Evolutionary conservation across 1,140 invertebrate species (phyloP).

Genomic region (Temnothorax nylanderi): DNA sequence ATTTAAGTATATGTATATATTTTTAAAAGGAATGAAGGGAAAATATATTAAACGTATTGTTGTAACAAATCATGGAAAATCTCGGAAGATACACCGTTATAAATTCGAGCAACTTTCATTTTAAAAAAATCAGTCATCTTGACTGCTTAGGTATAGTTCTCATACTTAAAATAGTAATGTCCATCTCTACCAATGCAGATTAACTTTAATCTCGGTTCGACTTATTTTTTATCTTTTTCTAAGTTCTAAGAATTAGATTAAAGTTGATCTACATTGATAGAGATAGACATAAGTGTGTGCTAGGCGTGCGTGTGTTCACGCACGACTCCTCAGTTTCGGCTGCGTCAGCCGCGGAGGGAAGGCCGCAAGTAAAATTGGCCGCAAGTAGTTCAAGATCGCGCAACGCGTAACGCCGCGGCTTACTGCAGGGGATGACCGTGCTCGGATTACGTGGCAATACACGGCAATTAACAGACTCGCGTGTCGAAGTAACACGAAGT

Average conservation of each 20-base stretch:
- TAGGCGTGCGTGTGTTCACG: neutral
- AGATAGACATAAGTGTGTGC: neutral
- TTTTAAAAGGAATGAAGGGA: neutral
- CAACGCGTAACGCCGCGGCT: conserved; percentile 3
- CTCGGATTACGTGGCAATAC: conserved; percentile 19
- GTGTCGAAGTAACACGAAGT: conserved; percentile 1
- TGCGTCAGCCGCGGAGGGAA: conserved; percentile 27
- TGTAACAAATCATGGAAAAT: neutral
- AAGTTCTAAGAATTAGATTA: neutral
- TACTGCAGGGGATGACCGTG: conserved; percentile 31
- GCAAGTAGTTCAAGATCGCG: conserved; percentile 66
- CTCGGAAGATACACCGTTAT: neutral
- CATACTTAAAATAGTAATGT: no score
- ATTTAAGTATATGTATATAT: neutral
- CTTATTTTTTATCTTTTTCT: no score
- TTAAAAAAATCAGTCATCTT: neutral
- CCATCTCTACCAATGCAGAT: no score
- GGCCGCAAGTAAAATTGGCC: conserved; percentile 44
- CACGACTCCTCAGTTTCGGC: conserved; percentile 56
- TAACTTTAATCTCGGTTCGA: no score
- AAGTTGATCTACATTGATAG: neutral
- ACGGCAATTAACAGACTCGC: conserved; percentile 25
- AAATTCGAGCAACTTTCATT: neutral
- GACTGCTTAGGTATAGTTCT: no score
- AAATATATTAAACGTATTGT: neutral